phyloP scores from a whole-genome alignment of 2,888 invertebrate species.

The Drosophila greeni region DNA sequence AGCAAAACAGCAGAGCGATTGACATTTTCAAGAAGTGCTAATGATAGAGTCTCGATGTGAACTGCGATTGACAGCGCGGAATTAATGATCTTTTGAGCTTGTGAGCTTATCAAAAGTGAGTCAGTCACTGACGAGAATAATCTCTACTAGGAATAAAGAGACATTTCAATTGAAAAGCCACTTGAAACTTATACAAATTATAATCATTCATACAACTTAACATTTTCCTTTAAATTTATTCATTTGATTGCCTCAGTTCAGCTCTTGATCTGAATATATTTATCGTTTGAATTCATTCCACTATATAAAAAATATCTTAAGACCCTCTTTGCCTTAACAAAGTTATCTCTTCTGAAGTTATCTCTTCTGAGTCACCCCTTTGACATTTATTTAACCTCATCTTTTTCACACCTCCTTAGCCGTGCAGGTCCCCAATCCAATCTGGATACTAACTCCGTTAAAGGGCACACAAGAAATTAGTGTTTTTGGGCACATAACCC shows the following conservation, averaged over 20 bases:
- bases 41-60: neutral
- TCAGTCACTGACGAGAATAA: neutral
- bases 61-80: neutral
- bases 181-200: no score
- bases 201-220: no score
- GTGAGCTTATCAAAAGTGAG: neutral
- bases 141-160: neutral
- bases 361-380: neutral
- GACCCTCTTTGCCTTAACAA: no score
- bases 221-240: no score
- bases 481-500: conserved; percentile 19
- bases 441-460: neutral
- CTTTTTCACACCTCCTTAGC: neutral
- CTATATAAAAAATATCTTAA: no score
- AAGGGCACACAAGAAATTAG: conserved; percentile 14
- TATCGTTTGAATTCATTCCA: no score
- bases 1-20: neutral
- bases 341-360: neutral
- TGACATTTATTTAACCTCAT: conserved; percentile 5
- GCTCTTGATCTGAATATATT: no score
- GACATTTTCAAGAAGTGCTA: neutral
- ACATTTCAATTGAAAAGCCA: no score
- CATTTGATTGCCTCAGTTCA: no score
- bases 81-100: no score
- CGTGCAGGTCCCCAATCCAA: neutral